These are phyloP conservation scores for Oostethus manadensis DNA, from an alignment of 2,113 vertebrate species.

Conservation along the genomic window DNA sequence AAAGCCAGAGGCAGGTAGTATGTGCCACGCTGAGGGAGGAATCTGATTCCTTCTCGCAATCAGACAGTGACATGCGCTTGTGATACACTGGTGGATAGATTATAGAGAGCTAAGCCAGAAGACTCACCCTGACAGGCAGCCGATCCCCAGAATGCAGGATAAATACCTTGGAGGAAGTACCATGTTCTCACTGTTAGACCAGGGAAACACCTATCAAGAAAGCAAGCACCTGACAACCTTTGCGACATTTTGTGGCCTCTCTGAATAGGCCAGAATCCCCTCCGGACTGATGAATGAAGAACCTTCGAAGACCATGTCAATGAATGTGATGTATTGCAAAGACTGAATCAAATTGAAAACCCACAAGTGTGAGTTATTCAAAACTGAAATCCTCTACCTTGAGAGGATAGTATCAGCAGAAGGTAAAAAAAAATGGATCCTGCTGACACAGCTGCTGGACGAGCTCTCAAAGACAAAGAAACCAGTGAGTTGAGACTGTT, in stretches of 20 bases:
- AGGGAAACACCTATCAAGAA: conserved; percentile 11
- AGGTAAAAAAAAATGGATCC: too few species aligned
- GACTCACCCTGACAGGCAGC: background rate
- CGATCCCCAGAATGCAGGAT: conserved; percentile 7
- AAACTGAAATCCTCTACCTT: background rate
- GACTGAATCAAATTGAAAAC: conserved; percentile 3
- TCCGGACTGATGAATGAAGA: conserved; percentile 15
- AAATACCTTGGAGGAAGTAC: conserved; percentile 3
- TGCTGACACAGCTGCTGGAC: too few species aligned
- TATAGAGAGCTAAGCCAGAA: background rate
- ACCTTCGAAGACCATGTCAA: conserved; percentile 1
- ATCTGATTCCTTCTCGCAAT: too few species aligned
- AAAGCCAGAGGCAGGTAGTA: too few species aligned
- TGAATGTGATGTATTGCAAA: conserved; percentile 1
- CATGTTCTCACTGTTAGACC: conserved; percentile 10
- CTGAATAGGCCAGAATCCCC: conserved; percentile 3
- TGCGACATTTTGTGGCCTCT: conserved; percentile 2
- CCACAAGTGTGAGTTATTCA: conserved; percentile 9
- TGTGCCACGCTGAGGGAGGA: too few species aligned
- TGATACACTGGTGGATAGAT: background rate
- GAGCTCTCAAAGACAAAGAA: too few species aligned
- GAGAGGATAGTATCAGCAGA: background rate
- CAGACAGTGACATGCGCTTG: too few species aligned
- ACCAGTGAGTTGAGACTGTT: too few species aligned
- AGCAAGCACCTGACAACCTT: background rate